Evolutionary conservation across 2,113 vertebrate genomes (phyloP).

Genomic region (human): DNA sequence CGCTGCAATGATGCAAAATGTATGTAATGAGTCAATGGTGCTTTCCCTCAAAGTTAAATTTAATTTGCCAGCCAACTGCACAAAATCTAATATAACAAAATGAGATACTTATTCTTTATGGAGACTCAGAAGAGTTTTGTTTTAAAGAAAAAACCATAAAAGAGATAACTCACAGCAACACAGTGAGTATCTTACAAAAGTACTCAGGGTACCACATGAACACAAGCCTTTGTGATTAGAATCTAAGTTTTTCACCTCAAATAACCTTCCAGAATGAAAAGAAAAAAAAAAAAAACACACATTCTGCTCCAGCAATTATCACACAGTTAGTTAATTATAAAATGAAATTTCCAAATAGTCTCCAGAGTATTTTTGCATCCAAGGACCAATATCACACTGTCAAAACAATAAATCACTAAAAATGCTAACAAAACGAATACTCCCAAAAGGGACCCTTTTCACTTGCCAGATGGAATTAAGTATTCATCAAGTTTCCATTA

Average conservation of each 20-base stretch:
- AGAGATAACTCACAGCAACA: neutral
- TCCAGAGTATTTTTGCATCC: slow-evolving; percentile 47
- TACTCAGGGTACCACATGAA: neutral
- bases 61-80: slow-evolving; percentile 25
- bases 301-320: slow-evolving; percentile 38
- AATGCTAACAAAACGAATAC: slow-evolving; percentile 43
- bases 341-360: slow-evolving; percentile 57
- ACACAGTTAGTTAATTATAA: slow-evolving; percentile 39
- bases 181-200: neutral
- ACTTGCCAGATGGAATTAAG: slow-evolving; percentile 30
- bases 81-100: slow-evolving; percentile 19
- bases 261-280: slow-evolving; percentile 12
- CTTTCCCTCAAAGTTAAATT: slow-evolving; percentile 62
- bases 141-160: slow-evolving; percentile 46
- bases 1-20: slow-evolving; percentile 49
- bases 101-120: neutral
- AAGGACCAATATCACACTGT: slow-evolving; percentile 47
- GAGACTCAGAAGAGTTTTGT: neutral
- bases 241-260: neutral
- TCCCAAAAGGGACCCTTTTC: slow-evolving; percentile 12
- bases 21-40: slow-evolving; percentile 76
- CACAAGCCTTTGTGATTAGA: neutral
- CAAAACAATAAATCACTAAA: slow-evolving; percentile 57
- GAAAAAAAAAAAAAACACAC: neutral
- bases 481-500: slow-evolving; percentile 50